phyloP scores from a whole-genome alignment of 2,888 invertebrate species.

The Caenorhabditis wallacei region DNA sequence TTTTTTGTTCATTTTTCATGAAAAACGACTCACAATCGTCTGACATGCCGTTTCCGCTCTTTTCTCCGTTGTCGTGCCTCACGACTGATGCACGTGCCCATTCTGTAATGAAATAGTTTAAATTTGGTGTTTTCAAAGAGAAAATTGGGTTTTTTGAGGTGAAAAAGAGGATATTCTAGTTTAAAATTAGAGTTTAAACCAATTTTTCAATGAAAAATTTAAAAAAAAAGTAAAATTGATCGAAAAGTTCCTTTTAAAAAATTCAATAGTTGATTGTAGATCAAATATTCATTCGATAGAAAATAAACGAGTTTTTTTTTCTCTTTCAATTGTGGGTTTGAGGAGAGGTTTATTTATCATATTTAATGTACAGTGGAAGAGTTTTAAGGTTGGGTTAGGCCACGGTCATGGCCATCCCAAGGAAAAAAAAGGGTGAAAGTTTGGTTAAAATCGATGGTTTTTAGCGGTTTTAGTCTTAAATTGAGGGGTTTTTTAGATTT shows the following conservation, averaged over 20 bases:
- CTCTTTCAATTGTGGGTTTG: too few species aligned
- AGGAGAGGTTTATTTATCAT: not conserved
- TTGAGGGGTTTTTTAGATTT: too few species aligned
- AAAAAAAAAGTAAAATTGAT: too few species aligned
- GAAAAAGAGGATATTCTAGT: too few species aligned
- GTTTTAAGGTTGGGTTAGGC: not conserved
- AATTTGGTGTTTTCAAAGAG: not conserved
- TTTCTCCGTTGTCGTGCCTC: slow-evolving; percentile 82
- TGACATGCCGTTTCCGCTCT: slow-evolving; percentile 36
- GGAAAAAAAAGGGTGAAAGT: too few species aligned
- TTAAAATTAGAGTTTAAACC: too few species aligned
- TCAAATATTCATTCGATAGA: too few species aligned
- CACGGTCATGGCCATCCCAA: not conserved
- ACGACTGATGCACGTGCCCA: slow-evolving; percentile 91
- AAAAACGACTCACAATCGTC: slow-evolving; percentile 32
- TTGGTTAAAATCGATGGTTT: too few species aligned
- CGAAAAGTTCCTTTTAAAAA: not conserved
- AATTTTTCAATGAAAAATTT: too few species aligned
- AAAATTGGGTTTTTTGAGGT: not conserved
- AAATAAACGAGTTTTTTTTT: not conserved
- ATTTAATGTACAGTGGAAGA: not conserved
- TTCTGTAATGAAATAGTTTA: slow-evolving; percentile 82
- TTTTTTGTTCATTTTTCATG: not conserved
- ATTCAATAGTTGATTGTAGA: not conserved
- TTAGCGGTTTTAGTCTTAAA: too few species aligned